Evolutionary conservation across 2,113 vertebrate genomes (phyloP).

Genomic region (Alethe castanea): DNA sequence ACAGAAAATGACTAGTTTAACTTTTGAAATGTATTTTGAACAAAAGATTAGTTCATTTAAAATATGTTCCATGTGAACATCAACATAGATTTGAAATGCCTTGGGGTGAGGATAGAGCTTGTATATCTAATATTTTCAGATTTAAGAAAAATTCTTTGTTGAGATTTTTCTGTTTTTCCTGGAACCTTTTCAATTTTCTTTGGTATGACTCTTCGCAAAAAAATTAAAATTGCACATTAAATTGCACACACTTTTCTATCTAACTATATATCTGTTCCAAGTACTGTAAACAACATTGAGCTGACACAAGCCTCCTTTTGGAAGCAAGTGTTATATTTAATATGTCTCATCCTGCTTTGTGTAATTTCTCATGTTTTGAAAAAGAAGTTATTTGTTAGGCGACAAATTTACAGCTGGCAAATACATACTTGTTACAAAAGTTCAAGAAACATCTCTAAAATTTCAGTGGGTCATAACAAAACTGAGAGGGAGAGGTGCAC

Average conservation of each 20-base stretch:
- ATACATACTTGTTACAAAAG: not conserved
- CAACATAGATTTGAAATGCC: not conserved
- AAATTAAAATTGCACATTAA: not conserved
- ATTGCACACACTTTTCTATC: not conserved
- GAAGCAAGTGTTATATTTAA: not conserved
- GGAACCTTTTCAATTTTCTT: not conserved
- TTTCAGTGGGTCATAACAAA: not conserved
- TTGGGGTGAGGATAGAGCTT: not conserved
- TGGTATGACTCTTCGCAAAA: not conserved
- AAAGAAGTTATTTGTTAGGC: not conserved
- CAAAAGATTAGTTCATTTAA: not conserved
- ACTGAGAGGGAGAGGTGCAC: not conserved
- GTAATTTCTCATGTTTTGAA: not conserved
- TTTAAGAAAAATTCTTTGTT: not conserved
- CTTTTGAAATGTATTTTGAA: not conserved
- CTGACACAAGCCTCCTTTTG: not conserved
- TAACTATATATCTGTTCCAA: not conserved
- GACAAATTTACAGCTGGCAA: not conserved
- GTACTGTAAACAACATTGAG: not conserved
- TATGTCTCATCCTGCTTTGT: not conserved
- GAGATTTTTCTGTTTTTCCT: not conserved
- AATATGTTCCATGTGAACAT: not conserved
- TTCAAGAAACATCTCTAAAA: not conserved
- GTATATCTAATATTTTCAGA: not conserved
- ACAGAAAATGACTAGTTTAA: not conserved